These are phyloP conservation scores for Holothuria leucospilota DNA, from an alignment of 53 echinoderm and acorn worm genomes.

Conservation along the genomic window DNA sequence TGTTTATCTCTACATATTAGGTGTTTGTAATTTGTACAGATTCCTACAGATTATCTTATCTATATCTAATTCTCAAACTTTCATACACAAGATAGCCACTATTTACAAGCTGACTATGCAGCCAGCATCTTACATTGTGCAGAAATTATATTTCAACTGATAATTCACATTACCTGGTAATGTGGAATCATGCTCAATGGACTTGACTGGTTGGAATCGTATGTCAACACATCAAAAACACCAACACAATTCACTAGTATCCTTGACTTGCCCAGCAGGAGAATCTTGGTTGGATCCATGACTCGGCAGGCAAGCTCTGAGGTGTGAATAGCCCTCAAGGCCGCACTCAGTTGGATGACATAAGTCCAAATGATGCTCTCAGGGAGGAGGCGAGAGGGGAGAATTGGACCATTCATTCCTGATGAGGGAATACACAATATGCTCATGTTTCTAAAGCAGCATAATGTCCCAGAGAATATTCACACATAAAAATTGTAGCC, in stretches of 20 bases:
- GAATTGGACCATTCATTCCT: conserved; percentile 86
- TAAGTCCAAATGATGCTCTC: conserved; percentile 98
- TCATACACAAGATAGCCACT: no score
- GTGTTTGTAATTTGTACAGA: no score
- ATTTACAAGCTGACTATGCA: no score
- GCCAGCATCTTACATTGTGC: no score
- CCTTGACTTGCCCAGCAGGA: conserved; percentile 80
- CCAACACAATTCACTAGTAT: conserved; percentile 94
- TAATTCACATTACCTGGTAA: conserved; percentile 72
- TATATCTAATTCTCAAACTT: no score
- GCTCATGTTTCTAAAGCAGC: no score
- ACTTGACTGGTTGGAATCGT: conserved; percentile 82
- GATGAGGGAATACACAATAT: not conserved
- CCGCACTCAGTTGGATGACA: conserved; percentile 91
- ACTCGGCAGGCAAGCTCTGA: conserved; percentile 94
- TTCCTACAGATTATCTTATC: no score
- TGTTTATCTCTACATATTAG: no score
- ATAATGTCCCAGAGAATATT: no score
- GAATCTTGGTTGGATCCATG: conserved; percentile 97
- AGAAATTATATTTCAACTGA: no score
- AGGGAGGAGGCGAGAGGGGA: conserved; percentile 78
- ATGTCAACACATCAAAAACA: conserved; percentile 94
- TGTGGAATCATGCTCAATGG: conserved; percentile 90
- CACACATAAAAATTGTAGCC: no score
- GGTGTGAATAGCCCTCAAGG: conserved; percentile 91